Evolutionary conservation across 2,888 invertebrate species (phyloP), one percentile per base, ranked within the genome.

Genomic region (Cantharis lateralis): DNA sequence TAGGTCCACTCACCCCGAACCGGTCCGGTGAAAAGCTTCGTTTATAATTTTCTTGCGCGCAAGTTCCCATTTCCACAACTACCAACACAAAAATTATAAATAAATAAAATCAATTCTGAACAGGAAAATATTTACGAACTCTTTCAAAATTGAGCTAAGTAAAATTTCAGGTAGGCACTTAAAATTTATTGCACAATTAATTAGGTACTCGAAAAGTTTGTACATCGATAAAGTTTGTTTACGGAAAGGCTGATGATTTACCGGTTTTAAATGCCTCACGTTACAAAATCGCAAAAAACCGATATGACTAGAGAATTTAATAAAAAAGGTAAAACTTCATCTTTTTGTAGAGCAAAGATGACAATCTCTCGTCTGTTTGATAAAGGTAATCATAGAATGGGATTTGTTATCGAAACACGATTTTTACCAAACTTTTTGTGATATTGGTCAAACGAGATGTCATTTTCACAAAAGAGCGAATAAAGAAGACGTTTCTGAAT

Each of bases 321-420:
- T 48, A 48, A 48, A 48, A 48, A 48, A 48, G 7, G 48, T 48
- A 48, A 48, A 48, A 48, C 48, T 48, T 48, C 48, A 48, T 48
- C 48, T 48, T 48, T 71, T 71, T 74, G 74, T 69, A 71, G 68
- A 74, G 28, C 24, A 26, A 62, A 62, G 77, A 77, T 77, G 70
- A 74, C 71, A 64, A 74, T 71, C 74, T 74, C 74, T 74, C 71
- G 48, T 74, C 68, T 74, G 71, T 77, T 77, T 74, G 68, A 70
- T 74, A 77, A 74, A 77, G 74, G 74, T 71, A 77, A 77, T 74
- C 74, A 68, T 74, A 74, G 74, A 48, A 48, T 69, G 68, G 68
- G 77, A 68, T 77, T 77, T 74, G 74, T 71, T 77, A 77, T 77
- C 77, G 77, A 76, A 73, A 61, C 73, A 70, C 71, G 73, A 73